Base-by-base conservation (phyloP, 2,888 invertebrate genomes). In the Aspidiotus rigidus region DNA sequence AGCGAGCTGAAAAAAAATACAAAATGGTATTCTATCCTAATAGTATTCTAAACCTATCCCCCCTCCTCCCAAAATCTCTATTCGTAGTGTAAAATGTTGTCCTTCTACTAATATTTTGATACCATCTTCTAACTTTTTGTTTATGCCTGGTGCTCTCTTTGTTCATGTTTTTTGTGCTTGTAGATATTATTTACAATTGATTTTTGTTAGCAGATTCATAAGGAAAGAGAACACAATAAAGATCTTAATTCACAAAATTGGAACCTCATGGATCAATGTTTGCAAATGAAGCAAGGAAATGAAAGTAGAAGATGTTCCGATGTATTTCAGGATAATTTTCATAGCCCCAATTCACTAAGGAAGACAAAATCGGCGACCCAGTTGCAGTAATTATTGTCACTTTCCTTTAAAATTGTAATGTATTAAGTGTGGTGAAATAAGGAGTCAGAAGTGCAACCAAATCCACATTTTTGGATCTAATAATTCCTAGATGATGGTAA, bases 181-280 rank as follows among this genome's bases (percentile, higher is more conserved):
- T 56, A 3, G 11, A 3, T 53, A 11, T 53, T 53, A 28, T 59
- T 59, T 11, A 49, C 17, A 59, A 83, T 79, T 79, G 72, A 74
- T 78, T 75, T 59, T 64, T 71, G 42, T 44, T 70, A 69, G 8
- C 60, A 75, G 74, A 71, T 75, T 59, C 69, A 67, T 5, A 73
- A 74, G 71, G 73, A 74, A 70, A 73, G 75, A 80, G 73, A 80
- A 79, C 76, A 77, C 77, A 71, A 81, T 79, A 74, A 81, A 79
- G 79, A 74, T 16, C 75, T 85, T 64, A 83, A 82, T 9, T 79
- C 81, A 0, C 84, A 85, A 74, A 77, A 84, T 71, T 85, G 85
- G 85, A 80, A 78, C 53, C 81, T 85, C 0, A 83, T 84, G 0
- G 85, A 85, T 76, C 84, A 83, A 75, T 80, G 83, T 71, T 76